These are phyloP conservation scores for Eumacrocentrus americanus DNA, from an alignment of 2,888 invertebrate species.

Conservation along the genomic window DNA sequence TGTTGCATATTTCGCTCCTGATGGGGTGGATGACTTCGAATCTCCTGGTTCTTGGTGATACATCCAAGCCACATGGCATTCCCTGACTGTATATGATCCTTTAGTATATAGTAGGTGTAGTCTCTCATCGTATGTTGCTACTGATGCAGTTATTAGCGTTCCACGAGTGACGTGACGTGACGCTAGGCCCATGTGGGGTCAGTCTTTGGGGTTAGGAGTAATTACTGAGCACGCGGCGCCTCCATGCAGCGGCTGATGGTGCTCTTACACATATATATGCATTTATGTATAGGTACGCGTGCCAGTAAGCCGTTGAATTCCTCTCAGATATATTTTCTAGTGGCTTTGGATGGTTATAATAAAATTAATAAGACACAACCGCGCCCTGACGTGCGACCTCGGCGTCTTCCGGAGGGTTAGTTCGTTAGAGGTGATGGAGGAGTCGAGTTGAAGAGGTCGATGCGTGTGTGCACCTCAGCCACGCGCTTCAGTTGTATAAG, in stretches of 20 bases:
- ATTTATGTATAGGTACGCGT: slow-evolving; percentile 37
- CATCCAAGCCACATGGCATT: neutral
- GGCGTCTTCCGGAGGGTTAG: slow-evolving; percentile 23
- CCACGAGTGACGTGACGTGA: slow-evolving; percentile 48
- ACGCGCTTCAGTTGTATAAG: no score
- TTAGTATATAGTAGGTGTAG: neutral
- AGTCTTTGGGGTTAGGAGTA: slow-evolving; percentile 45
- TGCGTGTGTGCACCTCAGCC: neutral
- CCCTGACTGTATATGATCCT: no score
- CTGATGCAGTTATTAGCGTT: slow-evolving; percentile 45
- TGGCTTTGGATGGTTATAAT: slow-evolving; percentile 5
- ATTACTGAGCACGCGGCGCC: slow-evolving; percentile 40
- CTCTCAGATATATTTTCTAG: neutral
- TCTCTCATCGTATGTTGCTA: neutral
- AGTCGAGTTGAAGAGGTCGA: neutral
- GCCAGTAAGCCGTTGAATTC: slow-evolving; percentile 33
- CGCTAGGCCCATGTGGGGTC: slow-evolving; percentile 41
- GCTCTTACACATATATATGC: neutral
- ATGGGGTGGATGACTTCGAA: slow-evolving; percentile 13
- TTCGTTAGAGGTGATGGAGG: slow-evolving; percentile 23
- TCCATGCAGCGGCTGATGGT: neutral
- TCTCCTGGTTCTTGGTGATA: neutral
- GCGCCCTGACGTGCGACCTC: slow-evolving; percentile 6
- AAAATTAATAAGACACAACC: slow-evolving; percentile 15
- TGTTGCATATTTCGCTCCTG: neutral